phyloP scores from a whole-genome alignment of 1,140 invertebrate genomes.

The Parapsyche elsis region DNA sequence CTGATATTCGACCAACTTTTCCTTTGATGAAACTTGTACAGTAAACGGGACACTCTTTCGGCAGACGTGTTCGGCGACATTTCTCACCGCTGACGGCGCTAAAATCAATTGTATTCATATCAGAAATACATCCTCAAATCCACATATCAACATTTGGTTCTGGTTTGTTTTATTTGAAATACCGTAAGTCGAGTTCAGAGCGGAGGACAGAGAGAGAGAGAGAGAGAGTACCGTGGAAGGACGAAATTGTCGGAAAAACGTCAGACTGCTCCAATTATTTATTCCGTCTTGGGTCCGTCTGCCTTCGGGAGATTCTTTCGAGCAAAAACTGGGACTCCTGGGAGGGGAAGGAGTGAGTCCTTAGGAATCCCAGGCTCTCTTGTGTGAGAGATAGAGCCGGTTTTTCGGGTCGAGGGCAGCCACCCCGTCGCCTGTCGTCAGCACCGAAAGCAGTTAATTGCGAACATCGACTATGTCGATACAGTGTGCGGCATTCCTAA shows the following conservation, averaged over 20 bases:
- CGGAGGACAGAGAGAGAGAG: too few species aligned
- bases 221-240: not conserved
- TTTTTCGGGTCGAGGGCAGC: slow-evolving; percentile 53
- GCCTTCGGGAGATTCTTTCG: slow-evolving; percentile 26
- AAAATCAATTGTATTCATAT: too few species aligned
- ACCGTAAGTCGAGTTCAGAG: too few species aligned
- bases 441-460: slow-evolving; percentile 32
- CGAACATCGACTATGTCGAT: slow-evolving; percentile 31
- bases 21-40: too few species aligned
- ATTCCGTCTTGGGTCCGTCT: slow-evolving; percentile 17
- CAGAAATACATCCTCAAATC: too few species aligned
- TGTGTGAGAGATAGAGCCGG: slow-evolving; percentile 32
- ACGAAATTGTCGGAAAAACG: not conserved
- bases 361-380: slow-evolving; percentile 29
- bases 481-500: slow-evolving; percentile 23
- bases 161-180: too few species aligned
- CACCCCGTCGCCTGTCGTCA: slow-evolving; percentile 41
- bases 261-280: slow-evolving; percentile 31
- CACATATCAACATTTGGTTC: too few species aligned
- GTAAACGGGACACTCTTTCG: too few species aligned
- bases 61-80: too few species aligned
- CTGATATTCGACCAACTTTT: too few species aligned
- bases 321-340: slow-evolving; percentile 37
- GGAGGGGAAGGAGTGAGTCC: not conserved
- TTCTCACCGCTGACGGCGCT: too few species aligned